Conservation (phyloP, 2,797 vertebrate species). For the Lophotriccus pileatus region DNA sequence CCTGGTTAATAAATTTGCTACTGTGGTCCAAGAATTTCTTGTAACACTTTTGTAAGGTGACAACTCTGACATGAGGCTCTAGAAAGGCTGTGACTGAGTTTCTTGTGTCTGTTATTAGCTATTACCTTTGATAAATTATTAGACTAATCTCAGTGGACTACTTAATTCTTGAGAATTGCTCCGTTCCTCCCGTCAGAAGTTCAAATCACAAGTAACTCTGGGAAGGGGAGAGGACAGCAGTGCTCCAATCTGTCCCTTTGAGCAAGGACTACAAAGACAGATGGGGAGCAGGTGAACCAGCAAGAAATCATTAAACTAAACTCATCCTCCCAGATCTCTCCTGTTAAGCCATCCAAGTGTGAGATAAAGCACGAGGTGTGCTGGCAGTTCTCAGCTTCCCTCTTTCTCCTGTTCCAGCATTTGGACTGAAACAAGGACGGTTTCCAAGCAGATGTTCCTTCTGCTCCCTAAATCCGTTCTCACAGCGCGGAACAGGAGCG, state of each 20-base stretch:
- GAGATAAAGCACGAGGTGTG: slow-evolving; percentile 32
- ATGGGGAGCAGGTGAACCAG: slow-evolving; percentile 65
- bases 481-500: background rate
- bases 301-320: slow-evolving; percentile 60
- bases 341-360: slow-evolving; percentile 31
- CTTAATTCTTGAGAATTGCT: slow-evolving; percentile 16
- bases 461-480: background rate
- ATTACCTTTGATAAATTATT: slow-evolving; percentile 48
- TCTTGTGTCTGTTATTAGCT: slow-evolving; percentile 23
- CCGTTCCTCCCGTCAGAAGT: slow-evolving; percentile 17
- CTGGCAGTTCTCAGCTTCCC: background rate
- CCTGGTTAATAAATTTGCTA: background rate
- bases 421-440: background rate
- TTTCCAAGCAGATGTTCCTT: slow-evolving; percentile 29
- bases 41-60: background rate
- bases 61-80: background rate
- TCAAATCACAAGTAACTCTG: background rate
- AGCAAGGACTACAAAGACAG: slow-evolving; percentile 59
- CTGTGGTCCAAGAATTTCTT: background rate
- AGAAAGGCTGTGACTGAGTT: background rate
- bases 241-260: slow-evolving; percentile 15
- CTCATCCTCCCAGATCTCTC: slow-evolving; percentile 39
- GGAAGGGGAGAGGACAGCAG: slow-evolving; percentile 19
- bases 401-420: background rate
- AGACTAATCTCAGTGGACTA: slow-evolving; percentile 30